These are phyloP conservation scores for Punctoribates punctum DNA, from an alignment of 2,888 invertebrate species.

Conservation along the genomic window DNA sequence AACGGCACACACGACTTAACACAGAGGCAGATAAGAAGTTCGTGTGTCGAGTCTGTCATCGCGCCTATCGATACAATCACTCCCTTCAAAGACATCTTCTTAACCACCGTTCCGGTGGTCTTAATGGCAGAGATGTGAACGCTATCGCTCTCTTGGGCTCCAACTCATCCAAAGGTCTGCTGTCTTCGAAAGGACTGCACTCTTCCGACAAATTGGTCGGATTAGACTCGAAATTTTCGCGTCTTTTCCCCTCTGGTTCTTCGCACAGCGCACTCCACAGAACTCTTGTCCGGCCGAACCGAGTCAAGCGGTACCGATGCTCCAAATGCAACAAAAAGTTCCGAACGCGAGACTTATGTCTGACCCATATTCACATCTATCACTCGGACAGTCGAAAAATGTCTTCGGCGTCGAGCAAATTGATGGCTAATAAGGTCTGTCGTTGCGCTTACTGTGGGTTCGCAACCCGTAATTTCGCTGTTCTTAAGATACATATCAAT, in stretches of 20 bases:
- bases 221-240: conserved; percentile 27
- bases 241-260: conserved; percentile 15
- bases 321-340: conserved; percentile 52
- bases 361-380: conserved; percentile 51
- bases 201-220: conserved; percentile 25
- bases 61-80: conserved; percentile 53
- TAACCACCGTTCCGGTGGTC: conserved; percentile 50
- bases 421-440: conserved; percentile 48
- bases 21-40: conserved; percentile 50
- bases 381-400: conserved; percentile 49
- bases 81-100: conserved; percentile 51
- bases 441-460: conserved; percentile 53
- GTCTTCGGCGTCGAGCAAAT: conserved; percentile 36
- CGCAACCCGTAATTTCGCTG: conserved; percentile 51
- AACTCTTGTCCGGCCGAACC: conserved; percentile 40
- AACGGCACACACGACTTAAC: conserved; percentile 64
- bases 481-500: conserved; percentile 56
- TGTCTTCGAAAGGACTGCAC: conserved; percentile 16
- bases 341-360: conserved; percentile 51
- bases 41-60: conserved; percentile 52
- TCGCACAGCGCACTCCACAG: not conserved
- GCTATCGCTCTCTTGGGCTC: conserved; percentile 30
- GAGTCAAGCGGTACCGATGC: conserved; percentile 50
- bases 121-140: conserved; percentile 5
- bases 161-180: conserved; percentile 22